Evolutionary conservation across 2,113 vertebrate species (phyloP), one percentile per base, ranked within the genome.

Genomic region (Conger conger): DNA sequence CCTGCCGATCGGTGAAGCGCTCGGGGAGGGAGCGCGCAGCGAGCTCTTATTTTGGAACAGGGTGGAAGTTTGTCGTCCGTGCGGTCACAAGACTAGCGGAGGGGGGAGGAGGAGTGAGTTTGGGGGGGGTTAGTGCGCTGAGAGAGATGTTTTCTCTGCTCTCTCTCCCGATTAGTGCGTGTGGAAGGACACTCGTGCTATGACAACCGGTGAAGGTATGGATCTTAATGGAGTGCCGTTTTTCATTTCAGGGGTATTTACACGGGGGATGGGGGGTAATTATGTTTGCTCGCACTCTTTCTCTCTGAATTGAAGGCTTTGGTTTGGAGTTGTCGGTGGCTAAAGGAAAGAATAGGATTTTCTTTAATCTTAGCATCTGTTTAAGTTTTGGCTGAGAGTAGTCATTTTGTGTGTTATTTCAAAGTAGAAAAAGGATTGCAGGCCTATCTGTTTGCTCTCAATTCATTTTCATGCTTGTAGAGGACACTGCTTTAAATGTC

Each of bases 171-270:
- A 87, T 88, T 86, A 89, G 87, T 79, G 36, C 78, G 87, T 89
- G 88, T 88, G 82, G 88, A 89, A 4, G 23, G 18, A 85, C 82
- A 30, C 86, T 0, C 89, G 84, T 88, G 88, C 87, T 91, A 96
- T 97, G 96, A 97, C 97, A 86, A 92, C 95, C 0, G 96, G 96
- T 87, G 95, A 94, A 96, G 97, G 97, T 98, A 96, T 91, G 96
- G n/a, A 82, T 86, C 35, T 4, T 40, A 84, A 86, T 35, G 15
- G 36, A 33, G 37, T 16, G 42, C 36, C 80, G n/a, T 88, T 83
- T 89, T 83, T 20, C 87, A 16, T 79, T 63, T 86, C 83, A 13
- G 79, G 80, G 79, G 1, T 33, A 82, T 84, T 76, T 42, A 40
- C 5, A 0, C 57, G 1, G n/a, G n/a, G 42, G 33, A 0, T 27